These are phyloP conservation scores for Euura saliciscinereae DNA, from an alignment of 1,140 invertebrate species.

Conservation along the genomic window DNA sequence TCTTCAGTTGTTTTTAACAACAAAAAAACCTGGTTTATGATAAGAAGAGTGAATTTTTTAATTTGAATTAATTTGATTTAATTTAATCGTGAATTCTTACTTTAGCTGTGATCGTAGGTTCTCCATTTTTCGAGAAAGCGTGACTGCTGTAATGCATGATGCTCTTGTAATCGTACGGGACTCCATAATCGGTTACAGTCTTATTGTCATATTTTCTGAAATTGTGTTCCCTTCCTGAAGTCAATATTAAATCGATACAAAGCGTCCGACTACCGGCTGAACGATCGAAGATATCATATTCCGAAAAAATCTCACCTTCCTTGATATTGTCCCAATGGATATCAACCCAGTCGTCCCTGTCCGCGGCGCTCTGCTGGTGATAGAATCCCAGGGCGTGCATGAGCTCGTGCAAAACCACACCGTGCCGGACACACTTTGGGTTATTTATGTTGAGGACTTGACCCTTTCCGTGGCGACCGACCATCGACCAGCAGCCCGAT, in stretches of 20 bases:
- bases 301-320: conserved; percentile 41
- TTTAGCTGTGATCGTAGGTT: conserved; percentile 68
- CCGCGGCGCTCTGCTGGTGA: conserved; percentile 70
- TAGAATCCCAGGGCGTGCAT: conserved; percentile 72
- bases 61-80: conserved; percentile 12
- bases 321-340: conserved; percentile 71
- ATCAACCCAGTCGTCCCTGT: conserved; percentile 69
- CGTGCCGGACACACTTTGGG: conserved; percentile 63
- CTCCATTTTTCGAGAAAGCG: conserved; percentile 71
- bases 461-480: conserved; percentile 62
- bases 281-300: conserved; percentile 4
- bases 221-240: conserved; percentile 67
- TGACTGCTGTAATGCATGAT: conserved; percentile 75
- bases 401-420: conserved; percentile 69
- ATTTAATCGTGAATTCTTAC: conserved; percentile 55
- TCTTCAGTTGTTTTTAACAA: no score
- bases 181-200: conserved; percentile 67
- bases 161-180: conserved; percentile 72
- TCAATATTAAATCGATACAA: conserved; percentile 37
- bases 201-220: conserved; percentile 72
- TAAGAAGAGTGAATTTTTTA: conserved; percentile 12
- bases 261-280: no score
- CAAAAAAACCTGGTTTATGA: no score
- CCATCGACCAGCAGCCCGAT: conserved; percentile 63
- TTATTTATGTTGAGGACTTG: conserved; percentile 67